Evolutionary conservation across 2,797 vertebrate species (phyloP), one percentile per base, ranked within the genome.

Genomic region (Apogon hyalosoma): DNA sequence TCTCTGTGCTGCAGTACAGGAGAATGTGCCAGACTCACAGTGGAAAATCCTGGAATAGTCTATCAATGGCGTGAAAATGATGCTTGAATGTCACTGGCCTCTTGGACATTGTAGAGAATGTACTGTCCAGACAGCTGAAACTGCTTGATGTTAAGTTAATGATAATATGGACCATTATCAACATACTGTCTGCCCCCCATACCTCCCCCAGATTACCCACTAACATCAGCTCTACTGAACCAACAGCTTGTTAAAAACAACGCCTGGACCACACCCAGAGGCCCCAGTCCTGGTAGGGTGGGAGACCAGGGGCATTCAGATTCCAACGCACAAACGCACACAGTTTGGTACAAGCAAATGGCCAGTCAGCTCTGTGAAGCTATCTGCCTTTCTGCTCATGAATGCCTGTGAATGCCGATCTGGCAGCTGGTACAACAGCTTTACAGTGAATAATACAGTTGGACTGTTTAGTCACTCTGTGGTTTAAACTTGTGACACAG

Each of bases 351-450:
- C 61, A 54, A 63, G 46, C 50, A 77, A 73, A 81, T 39, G 69
- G 78, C 63, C 71, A 63, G 74, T 76, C 77, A 69, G 60, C 77
- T 84, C 60, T 54, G 74, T 67, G 63, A 67, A 69, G 57, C 67
- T 64, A 61, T 77, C 75, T 75, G 70, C 53, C 74, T 74, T 60
- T 73, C 70, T 73, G 65, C 77, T 70, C 33, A 2, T 46, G 41
- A 12, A 38, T 46, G 43, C 73, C 73, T 24, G 24, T 64, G 62
- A 82, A 77, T 85, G 77, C 77, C 79, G 43, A 46, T 53, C 73
- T 77, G 73, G 81, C 87, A 89, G 86, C 84, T 90, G 90, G 48
- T 81, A 67, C 50, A 49, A 79, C 77, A 41, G 66, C 42, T 15
- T 52, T 50, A 21, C 49, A 57, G 59, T 67, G 61, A 80, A 41